Percentiles rank a stretch among this genome's conserved stretches.
These are phyloP conservation scores for Ancistrus triradiatus DNA, from an alignment of 2,113 vertebrate species.

Conservation along the genomic window DNA sequence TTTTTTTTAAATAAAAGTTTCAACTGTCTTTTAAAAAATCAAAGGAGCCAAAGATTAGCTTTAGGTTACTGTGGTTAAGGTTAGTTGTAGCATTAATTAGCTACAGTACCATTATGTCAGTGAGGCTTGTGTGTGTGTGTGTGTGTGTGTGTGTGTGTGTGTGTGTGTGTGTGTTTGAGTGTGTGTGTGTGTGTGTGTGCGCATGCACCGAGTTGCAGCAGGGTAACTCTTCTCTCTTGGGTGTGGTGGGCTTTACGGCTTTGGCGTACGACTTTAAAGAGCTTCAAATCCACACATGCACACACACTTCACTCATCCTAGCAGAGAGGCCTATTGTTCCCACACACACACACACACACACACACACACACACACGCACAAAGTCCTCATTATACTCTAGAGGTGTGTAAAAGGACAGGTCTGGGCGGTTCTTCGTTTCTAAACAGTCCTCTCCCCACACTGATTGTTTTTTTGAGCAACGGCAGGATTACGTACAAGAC, in stretches of 20 bases:
- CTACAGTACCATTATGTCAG: too few species aligned
- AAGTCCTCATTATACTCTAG: not conserved
- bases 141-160: too few species aligned
- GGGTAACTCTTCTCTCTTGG: slow-evolving; percentile 58
- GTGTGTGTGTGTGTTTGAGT: slow-evolving; percentile 22
- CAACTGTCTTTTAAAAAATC: too few species aligned
- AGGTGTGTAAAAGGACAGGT: slow-evolving; percentile 38
- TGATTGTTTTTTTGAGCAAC: slow-evolving; percentile 30
- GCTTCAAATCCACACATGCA: slow-evolving; percentile 64
- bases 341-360: slow-evolving; percentile 25
- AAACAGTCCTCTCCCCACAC: slow-evolving; percentile 22
- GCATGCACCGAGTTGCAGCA: slow-evolving; percentile 56
- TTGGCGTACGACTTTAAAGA: slow-evolving; percentile 72
- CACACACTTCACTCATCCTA: too few species aligned
- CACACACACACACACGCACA: slow-evolving; percentile 3
- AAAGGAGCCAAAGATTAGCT: too few species aligned
- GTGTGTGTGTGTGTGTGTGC: slow-evolving; percentile 18
- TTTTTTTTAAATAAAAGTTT: too few species aligned
- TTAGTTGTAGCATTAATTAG: too few species aligned
- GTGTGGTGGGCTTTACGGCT: slow-evolving; percentile 65
- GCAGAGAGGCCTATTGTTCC: too few species aligned
- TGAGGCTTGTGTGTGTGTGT: too few species aligned
- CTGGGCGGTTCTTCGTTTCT: slow-evolving; percentile 29
- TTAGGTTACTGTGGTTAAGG: too few species aligned
- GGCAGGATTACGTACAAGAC: too few species aligned